A percentile compares a stretch with the other conserved stretches of the same genome.
These are phyloP conservation scores for Pyrgilauda ruficollis DNA, from an alignment of 2,113 vertebrate species.

Conservation along the genomic window DNA sequence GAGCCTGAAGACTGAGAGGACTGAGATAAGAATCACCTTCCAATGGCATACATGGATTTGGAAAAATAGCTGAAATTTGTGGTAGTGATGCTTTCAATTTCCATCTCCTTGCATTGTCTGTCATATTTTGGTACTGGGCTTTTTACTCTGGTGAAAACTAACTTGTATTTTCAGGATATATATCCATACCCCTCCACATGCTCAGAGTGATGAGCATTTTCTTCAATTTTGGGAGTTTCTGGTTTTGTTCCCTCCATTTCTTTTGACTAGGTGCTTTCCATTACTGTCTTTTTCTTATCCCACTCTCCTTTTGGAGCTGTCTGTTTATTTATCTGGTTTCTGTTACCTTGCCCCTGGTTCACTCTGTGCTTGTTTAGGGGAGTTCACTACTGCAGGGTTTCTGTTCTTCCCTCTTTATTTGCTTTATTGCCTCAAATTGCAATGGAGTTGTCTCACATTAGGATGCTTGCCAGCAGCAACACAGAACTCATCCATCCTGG, in stretches of 20 bases:
- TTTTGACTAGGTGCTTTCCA: background rate
- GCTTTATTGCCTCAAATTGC: background rate
- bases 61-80: background rate
- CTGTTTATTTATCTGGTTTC: background rate
- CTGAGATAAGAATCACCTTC: background rate
- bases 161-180: background rate
- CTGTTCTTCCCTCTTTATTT: background rate
- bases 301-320: background rate
- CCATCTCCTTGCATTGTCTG: background rate
- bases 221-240: background rate
- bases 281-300: background rate
- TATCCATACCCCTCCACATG: background rate
- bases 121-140: background rate
- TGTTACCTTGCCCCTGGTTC: background rate
- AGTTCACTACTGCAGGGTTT: background rate
- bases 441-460: background rate
- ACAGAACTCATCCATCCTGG: background rate
- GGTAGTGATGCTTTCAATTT: background rate
- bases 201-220: background rate
- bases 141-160: background rate
- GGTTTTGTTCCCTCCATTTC: background rate
- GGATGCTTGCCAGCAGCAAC: background rate
- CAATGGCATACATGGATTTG: background rate
- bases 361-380: background rate
- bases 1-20: background rate